Base-by-base conservation (phyloP, 2,797 vertebrate genomes). In the Anolis apletophallus region DNA sequence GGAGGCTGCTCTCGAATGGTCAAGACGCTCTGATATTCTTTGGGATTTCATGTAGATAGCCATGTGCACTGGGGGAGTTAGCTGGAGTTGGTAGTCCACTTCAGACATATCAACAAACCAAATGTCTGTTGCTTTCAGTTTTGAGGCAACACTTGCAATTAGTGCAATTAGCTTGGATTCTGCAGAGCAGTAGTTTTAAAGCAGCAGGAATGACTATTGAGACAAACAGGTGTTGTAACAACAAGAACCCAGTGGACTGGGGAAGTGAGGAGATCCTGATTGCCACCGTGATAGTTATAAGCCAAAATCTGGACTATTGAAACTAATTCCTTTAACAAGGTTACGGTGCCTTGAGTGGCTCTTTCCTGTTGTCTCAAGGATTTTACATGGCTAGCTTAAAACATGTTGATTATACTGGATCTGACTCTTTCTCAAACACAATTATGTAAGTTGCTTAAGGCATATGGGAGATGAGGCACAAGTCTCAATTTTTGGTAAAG, bases 1-100 rank as follows among this genome's bases (percentile, higher is more conserved):
- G 67, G 92, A 91, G 89, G 88, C 90, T 32, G 86, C 86, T 87
- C 68, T 84, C 26, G 77, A 87, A 84, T 80, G 81, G 83, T 87
- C 57, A 67, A 67, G 29, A 84, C 57, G 64, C 81, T 83, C 81
- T 84, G 69, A 34, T 59, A 75, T 84, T 34, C 46, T 80, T 72
- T 72, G 67, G 75, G 40, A 79, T 40, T 83, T 29, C 54, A 46
- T 40, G 32, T 87, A 79, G 81, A 54, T 67, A 59, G 64, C 54
- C 59, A 26, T 59, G 57, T 79, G 74, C 26, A 57, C 46, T 67
- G 86, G 80, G 64, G 68, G 57, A 71, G n/a, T 40, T 72, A 3
- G 32, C 57, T 55, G 76, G 81, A 83, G 12, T 79, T 40, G 64
- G 69, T 9, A n/a, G 55, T 73, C 46, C 6, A 52, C 2, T 73